phyloP scores from a whole-genome alignment of 2,113 vertebrate genomes.

The Sander lucioperca region DNA sequence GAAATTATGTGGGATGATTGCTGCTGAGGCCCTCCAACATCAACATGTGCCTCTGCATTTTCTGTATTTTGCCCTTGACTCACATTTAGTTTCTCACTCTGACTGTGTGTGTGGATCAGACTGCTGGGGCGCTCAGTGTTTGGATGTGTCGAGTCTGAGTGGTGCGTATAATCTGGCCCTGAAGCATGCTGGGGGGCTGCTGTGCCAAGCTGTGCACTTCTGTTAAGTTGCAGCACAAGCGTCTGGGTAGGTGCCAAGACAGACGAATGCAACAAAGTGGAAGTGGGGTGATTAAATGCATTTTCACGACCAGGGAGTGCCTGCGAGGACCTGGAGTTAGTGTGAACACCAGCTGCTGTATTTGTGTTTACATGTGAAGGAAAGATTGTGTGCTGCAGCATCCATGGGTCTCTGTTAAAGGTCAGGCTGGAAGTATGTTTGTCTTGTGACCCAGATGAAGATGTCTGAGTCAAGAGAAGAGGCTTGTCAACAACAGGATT shows the following conservation, averaged over 20 bases:
- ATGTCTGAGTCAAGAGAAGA: background rate
- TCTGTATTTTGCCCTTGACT: background rate
- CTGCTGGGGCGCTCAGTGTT: background rate
- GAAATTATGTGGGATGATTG: background rate
- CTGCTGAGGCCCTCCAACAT: background rate
- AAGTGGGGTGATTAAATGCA: constrained; percentile 1
- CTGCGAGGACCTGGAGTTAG: background rate
- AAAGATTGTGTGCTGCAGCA: background rate
- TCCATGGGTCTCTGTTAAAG: constrained; percentile 5
- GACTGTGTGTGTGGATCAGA: background rate
- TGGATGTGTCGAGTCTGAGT: background rate
- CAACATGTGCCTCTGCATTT: background rate
- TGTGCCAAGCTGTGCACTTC: background rate
- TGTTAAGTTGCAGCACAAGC: too few species aligned
- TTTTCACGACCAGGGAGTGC: background rate
- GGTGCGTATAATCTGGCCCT: constrained; percentile 5
- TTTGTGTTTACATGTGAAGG: background rate
- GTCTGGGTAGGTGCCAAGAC: background rate
- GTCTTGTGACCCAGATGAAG: constrained; percentile 12
- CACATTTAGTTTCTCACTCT: background rate
- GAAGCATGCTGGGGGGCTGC: background rate
- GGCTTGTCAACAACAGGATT: background rate
- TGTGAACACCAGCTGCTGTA: too few species aligned
- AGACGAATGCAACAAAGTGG: background rate
- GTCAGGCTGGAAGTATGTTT: background rate